Base-by-base conservation (phyloP, 2,888 invertebrate genomes). In the Sarcophaga caerulescens region DNA sequence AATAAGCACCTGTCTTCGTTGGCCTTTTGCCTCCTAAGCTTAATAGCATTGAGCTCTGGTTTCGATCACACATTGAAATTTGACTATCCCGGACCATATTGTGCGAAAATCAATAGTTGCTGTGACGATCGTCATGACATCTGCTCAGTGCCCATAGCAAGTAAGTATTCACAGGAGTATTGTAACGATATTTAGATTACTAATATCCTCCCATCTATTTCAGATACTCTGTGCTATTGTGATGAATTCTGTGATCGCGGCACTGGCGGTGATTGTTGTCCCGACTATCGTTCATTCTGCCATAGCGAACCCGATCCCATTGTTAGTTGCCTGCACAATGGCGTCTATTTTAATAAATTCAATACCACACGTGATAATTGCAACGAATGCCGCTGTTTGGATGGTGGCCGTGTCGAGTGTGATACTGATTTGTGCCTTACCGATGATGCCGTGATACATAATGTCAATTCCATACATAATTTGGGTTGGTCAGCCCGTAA, bases 181-280 rank as follows among this genome's bases (percentile, higher is more conserved):
- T 52, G 5, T 52, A 52, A 14, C 5, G 4, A 19, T 23, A 25
- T 44, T 45, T 45, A 11, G 10, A 10, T 47, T 1, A 62, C 44
- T 63, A 21, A 45, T 21, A 6, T n/a, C 2, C 2, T 35, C 35
- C 14, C 3, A 19, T 60, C 21, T 8, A 4, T 44, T 88, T 12
- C 90, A 96, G 98, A 95, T 85, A 97, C 98, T 0, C 92, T 96
- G 17, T 99, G 99, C 93, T 99, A 99, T 93, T 99, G 99, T 93
- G 99, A 99, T 93, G 95, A 96, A 88, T 99, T 98, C 93, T 99
- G 99, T 93, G 96, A 97, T 91, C 94, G 96, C 52, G 95, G 95
- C 0, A 87, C 87, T n/a, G 92, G 93, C 12, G 94, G 94, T 59
- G 99, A 99, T 92, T 99, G 99, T 92, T 99, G 99, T 90, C 99